These are phyloP conservation scores for Proales similis DNA, from an alignment of 1,140 invertebrate genomes.

Conservation along the genomic window DNA sequence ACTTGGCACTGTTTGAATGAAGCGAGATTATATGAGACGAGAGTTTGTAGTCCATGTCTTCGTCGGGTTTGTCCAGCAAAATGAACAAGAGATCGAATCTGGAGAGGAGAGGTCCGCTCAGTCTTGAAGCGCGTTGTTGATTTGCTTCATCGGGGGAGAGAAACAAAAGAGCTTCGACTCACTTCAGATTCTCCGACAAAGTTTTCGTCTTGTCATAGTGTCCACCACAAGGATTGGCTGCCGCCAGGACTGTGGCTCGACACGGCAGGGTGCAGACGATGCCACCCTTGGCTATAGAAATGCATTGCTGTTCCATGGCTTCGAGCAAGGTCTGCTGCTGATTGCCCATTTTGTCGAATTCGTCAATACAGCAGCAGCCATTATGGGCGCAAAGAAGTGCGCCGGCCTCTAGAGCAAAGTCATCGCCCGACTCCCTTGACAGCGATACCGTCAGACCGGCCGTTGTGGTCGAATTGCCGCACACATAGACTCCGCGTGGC, in stretches of 20 bases:
- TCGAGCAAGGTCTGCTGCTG: constrained; percentile 74
- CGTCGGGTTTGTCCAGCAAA: constrained; percentile 74
- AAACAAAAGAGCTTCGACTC: constrained; percentile 37
- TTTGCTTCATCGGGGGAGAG: background rate
- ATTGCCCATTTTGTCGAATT: constrained; percentile 86
- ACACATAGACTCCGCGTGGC: constrained; percentile 79
- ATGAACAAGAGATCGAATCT: constrained; percentile 89
- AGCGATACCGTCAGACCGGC: constrained; percentile 68
- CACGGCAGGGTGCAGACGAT: constrained; percentile 63
- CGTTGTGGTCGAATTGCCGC: constrained; percentile 75
- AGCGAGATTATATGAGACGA: constrained; percentile 72
- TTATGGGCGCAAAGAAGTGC: constrained; percentile 61
- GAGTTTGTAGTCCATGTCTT: constrained; percentile 66
- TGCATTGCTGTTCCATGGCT: constrained; percentile 86
- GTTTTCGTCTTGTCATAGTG: constrained; percentile 80
- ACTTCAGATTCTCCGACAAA: constrained; percentile 77
- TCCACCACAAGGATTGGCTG: constrained; percentile 79
- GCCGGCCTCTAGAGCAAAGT: constrained; percentile 78
- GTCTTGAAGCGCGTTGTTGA: constrained; percentile 45
- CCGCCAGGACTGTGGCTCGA: constrained; percentile 74
- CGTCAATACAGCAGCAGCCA: constrained; percentile 85
- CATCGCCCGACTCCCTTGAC: constrained; percentile 61
- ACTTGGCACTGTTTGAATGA: constrained; percentile 54
- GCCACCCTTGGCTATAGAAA: constrained; percentile 76
- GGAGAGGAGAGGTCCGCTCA: constrained; percentile 73